phyloP scores from a whole-genome alignment of 2,888 invertebrate species.

The Timandra comae region DNA sequence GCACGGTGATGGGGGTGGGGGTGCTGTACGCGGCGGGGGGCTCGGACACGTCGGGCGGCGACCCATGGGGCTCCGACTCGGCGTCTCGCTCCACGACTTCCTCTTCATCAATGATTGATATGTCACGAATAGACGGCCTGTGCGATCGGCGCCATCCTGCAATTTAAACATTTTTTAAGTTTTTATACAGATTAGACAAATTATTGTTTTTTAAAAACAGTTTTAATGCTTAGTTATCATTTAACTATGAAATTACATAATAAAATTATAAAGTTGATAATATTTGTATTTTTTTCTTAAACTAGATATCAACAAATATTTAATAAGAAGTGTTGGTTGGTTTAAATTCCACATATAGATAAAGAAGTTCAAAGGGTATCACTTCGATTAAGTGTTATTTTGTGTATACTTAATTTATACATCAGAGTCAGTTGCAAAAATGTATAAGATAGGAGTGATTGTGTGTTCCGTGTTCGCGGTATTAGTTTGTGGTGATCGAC shows the following conservation, averaged over 20 bases:
- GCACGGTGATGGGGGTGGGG: constrained; percentile 61
- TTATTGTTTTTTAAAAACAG: no score
- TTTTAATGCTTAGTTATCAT: no score
- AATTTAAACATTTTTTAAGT: no score
- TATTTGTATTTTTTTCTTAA: no score
- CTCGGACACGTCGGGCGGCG: constrained; percentile 32
- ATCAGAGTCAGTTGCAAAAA: constrained; percentile 30
- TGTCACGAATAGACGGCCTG: constrained; percentile 89
- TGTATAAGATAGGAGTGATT: constrained; percentile 27
- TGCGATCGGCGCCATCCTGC: constrained; percentile 87
- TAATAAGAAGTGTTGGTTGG: no score
- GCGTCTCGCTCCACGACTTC: constrained; percentile 80
- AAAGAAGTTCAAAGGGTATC: constrained; percentile 42
- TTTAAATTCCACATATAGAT: no score
- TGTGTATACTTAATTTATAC: constrained; percentile 7
- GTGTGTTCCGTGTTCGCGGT: constrained; percentile 22
- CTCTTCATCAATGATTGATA: constrained; percentile 90
- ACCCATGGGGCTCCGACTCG: constrained; percentile 41
- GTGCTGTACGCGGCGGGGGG: constrained; percentile 46
- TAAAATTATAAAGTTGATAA: no score
- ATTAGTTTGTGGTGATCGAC: constrained; percentile 24
- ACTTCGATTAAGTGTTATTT: constrained; percentile 15
- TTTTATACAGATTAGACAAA: no score
- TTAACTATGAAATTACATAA: no score
- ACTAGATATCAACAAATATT: constrained; percentile 1